phyloP scores from a whole-genome alignment of 2,113 vertebrate genomes.

The Monopterus albus region DNA sequence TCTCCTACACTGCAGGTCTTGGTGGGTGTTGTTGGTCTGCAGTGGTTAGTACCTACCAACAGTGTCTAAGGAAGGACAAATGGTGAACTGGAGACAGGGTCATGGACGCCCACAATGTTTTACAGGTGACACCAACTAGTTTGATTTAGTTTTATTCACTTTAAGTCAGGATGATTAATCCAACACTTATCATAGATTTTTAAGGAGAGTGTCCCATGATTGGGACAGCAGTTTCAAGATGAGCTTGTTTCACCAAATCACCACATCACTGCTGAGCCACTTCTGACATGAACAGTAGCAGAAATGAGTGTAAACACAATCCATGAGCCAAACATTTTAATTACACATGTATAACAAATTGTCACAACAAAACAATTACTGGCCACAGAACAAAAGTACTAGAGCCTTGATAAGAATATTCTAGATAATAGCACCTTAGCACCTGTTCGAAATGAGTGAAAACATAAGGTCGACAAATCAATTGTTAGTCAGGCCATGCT shows the following conservation, averaged over 20 bases:
- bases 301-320: not conserved
- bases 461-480: not conserved
- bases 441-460: not conserved
- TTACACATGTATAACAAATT: not conserved
- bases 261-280: too few species aligned
- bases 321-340: not conserved
- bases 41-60: too few species aligned
- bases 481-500: not conserved
- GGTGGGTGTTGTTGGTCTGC: too few species aligned
- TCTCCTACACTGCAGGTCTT: too few species aligned
- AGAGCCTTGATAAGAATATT: not conserved
- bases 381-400: not conserved
- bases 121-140: not conserved
- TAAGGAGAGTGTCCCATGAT: too few species aligned
- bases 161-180: not conserved
- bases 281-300: not conserved
- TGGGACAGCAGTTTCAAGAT: too few species aligned
- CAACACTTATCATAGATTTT: too few species aligned
- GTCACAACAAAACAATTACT: not conserved
- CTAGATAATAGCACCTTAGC: not conserved
- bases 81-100: too few species aligned
- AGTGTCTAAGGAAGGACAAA: too few species aligned
- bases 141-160: not conserved
- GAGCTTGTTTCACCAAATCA: too few species aligned
- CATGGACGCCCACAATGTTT: too few species aligned